Evolutionary conservation across 2,113 vertebrate genomes (phyloP).

Genomic region (Elephas maximus): DNA sequence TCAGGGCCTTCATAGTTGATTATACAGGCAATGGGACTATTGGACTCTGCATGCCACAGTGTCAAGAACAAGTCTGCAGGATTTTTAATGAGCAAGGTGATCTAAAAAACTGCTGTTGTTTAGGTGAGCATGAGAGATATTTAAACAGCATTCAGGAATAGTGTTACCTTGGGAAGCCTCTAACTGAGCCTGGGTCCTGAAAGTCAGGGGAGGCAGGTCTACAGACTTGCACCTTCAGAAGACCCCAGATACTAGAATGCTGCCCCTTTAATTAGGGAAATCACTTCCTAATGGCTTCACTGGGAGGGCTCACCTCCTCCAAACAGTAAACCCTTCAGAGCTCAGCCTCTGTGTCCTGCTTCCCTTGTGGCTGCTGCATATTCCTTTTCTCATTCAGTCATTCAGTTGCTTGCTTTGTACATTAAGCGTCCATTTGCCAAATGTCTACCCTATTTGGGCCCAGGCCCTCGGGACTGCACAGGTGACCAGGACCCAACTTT

Average conservation of each 20-base stretch:
- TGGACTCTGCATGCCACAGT: constrained; percentile 60
- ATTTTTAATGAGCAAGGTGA: constrained; percentile 77
- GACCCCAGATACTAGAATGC: neutral
- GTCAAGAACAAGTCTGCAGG: constrained; percentile 58
- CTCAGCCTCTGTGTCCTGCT: neutral
- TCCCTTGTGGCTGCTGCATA: neutral
- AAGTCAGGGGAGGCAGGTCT: neutral
- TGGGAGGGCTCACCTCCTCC: neutral
- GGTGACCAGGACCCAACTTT: neutral
- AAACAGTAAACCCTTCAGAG: neutral
- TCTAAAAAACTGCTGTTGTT: constrained; percentile 47
- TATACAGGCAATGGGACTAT: constrained; percentile 71
- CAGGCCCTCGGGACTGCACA: neutral
- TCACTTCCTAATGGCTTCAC: neutral
- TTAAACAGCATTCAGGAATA: neutral
- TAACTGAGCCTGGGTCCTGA: constrained; percentile 1
- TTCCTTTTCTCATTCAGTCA: neutral
- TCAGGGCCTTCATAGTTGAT: constrained; percentile 78
- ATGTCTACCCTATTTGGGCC: neutral
- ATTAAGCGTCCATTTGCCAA: neutral
- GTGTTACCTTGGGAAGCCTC: constrained; percentile 56
- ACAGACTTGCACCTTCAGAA: constrained; percentile 10
- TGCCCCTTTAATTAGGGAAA: neutral
- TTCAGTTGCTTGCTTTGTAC: neutral
- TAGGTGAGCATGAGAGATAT: neutral